A percentile compares a stretch with the other conserved stretches of the same genome.
These are phyloP conservation scores for Drosophila longiperda DNA, from an alignment of 2,888 invertebrate species.

Conservation along the genomic window DNA sequence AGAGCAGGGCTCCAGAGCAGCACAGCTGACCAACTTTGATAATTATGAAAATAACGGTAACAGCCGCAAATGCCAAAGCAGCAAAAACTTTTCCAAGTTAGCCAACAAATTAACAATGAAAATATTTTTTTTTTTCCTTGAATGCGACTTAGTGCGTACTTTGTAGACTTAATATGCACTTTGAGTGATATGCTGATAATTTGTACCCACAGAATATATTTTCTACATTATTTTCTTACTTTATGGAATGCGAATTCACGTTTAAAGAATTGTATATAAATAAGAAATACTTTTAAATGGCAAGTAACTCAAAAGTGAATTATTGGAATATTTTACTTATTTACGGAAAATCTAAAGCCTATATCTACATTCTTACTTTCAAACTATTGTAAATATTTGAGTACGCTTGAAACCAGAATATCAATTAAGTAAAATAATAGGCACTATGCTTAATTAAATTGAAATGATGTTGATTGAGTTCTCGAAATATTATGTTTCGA, in stretches of 20 bases:
- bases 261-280: neutral
- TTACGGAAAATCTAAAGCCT: neutral
- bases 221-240: conserved; percentile 13
- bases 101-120: conserved; percentile 65
- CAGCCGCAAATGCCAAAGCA: conserved; percentile 48
- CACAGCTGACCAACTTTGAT: conserved; percentile 73
- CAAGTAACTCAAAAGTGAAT: neutral
- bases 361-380: neutral
- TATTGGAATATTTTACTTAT: neutral
- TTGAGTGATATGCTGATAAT: conserved; percentile 36
- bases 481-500: neutral
- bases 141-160: conserved; percentile 43
- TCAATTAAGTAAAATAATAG: conserved; percentile 33
- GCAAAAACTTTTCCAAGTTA: conserved; percentile 58
- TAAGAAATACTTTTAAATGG: neutral
- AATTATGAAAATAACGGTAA: conserved; percentile 66
- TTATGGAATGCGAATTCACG: neutral
- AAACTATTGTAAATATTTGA: conserved; percentile 18
- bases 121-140: conserved; percentile 55
- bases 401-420: conserved; percentile 6
- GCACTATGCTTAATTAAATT: conserved; percentile 19
- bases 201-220: conserved; percentile 11
- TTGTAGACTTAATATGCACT: conserved; percentile 60
- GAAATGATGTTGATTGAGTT: conserved; percentile 10
- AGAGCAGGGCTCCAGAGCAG: conserved; percentile 12